Conservation (phyloP, 2,888 invertebrate genomes). For the Eupeodes latifasciatus region DNA sequence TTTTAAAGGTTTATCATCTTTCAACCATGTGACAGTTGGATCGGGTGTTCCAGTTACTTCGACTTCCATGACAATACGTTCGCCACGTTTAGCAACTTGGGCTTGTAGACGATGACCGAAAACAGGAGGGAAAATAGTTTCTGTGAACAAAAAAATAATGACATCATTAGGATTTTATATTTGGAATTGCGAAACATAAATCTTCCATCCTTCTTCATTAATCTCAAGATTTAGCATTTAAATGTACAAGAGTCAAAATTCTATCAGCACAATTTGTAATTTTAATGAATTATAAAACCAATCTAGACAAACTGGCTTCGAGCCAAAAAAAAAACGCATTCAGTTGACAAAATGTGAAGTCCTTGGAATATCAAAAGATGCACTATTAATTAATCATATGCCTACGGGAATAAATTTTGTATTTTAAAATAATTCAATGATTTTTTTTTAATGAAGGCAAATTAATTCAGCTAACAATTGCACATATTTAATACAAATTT, state of each 20-base stretch:
- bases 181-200: neutral
- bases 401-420: neutral
- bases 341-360: constrained; percentile 13
- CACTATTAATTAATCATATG: constrained; percentile 1
- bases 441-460: constrained; percentile 14
- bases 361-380: constrained; percentile 13
- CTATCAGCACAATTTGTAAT: constrained; percentile 10
- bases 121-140: constrained; percentile 92
- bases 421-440: constrained; percentile 3
- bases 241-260: constrained; percentile 5
- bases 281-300: constrained; percentile 1
- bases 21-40: constrained; percentile 90
- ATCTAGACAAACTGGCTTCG: constrained; percentile 18
- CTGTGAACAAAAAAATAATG: constrained; percentile 83
- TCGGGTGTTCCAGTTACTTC: constrained; percentile 92
- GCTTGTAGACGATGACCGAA: constrained; percentile 91
- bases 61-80: constrained; percentile 90
- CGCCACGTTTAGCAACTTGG: constrained; percentile 89
- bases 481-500: neutral
- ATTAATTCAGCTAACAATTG: neutral
- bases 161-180: neutral
- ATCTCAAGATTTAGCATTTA: constrained; percentile 27
- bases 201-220: constrained; percentile 21
- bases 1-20: constrained; percentile 88
- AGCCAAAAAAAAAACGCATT: constrained; percentile 20